Evolutionary conservation across 2,113 vertebrate genomes (phyloP), one percentile per base, ranked within the genome.

Genomic region (Anas platyrhynchos): DNA sequence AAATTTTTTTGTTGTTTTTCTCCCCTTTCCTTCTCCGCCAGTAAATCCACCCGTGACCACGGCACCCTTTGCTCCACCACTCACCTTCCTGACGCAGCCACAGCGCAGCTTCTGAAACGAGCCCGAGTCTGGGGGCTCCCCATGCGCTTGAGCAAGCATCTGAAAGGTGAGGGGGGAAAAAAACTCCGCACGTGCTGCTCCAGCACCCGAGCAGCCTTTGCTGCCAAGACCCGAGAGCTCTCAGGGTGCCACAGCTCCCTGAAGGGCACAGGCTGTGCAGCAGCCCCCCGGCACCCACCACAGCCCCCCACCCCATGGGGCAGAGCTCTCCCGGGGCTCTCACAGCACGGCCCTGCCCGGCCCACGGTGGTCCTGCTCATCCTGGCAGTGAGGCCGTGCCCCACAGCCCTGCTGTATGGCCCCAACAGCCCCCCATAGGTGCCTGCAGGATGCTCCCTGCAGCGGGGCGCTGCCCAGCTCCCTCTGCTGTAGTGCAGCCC

Each of bases 81-180:
- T 91, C 93, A 96, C 97, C 96, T 95, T 89, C 36, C 65, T 94
- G 36, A 52, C 5, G n/a, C 38, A 58, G 83, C 54, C 87, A 34
- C 25, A 36, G 71, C 7, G 15, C 26, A 31, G 55, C 68, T 86
- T 96, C 69, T 16, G 72, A 43, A 82, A 62, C 27, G 59, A 58
- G 48, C 15, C 54, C 11, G 87, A 21, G 32, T 29, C 83, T n/a
- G n/a, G n/a, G 62, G 72, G 17, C 41, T 74, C 31, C 2, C 79
- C 73, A 8, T 12, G 50, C 13, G 5, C n/a, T 29, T 87, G 68
- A 68, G 63, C 78, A 18, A 92, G 93, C 96, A 95, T 90, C 81
- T 56, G 75, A 54, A 95, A 91, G 84, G 79, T 7, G 38, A 81
- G 85, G 85, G 68, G 41, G 10, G 10, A 38, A 10, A 5, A 41